Percentiles rank a stretch among this genome's conserved stretches.
Conservation (phyloP, 1,140 invertebrate species). For the Brachionus koreanus region DNA sequence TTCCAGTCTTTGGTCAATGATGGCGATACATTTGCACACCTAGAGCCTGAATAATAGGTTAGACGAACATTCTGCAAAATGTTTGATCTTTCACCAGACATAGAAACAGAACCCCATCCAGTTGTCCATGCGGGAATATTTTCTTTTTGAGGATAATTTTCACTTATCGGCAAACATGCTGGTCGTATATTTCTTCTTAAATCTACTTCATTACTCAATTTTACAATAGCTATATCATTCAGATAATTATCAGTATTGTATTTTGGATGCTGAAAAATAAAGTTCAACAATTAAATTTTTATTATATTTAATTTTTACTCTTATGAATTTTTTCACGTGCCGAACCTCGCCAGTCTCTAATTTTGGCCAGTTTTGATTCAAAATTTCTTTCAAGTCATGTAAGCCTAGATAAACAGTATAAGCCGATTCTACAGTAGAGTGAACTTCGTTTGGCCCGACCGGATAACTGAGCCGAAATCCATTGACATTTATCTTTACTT, state of each 20-base stretch:
- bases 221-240: constrained; percentile 23
- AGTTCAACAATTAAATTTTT: neutral
- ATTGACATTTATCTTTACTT: neutral
- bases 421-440: neutral
- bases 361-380: neutral
- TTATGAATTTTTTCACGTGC: neutral
- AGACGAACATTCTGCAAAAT: constrained; percentile 2
- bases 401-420: constrained; percentile 17
- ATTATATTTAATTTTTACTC: neutral
- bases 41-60: neutral
- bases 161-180: constrained; percentile 5
- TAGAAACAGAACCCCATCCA: constrained; percentile 2
- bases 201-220: neutral
- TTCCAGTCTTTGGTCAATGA: neutral
- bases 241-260: neutral
- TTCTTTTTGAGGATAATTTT: neutral
- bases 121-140: neutral
- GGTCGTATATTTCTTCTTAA: neutral
- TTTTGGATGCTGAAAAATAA: neutral
- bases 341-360: neutral
- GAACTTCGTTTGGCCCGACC: neutral
- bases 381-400: constrained; percentile 15
- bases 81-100: neutral
- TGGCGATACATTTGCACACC: neutral
- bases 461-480: neutral